Evolutionary conservation across 2,888 invertebrate species (phyloP), one percentile per base, ranked within the genome.

Genomic region (Orthosia cruda): DNA sequence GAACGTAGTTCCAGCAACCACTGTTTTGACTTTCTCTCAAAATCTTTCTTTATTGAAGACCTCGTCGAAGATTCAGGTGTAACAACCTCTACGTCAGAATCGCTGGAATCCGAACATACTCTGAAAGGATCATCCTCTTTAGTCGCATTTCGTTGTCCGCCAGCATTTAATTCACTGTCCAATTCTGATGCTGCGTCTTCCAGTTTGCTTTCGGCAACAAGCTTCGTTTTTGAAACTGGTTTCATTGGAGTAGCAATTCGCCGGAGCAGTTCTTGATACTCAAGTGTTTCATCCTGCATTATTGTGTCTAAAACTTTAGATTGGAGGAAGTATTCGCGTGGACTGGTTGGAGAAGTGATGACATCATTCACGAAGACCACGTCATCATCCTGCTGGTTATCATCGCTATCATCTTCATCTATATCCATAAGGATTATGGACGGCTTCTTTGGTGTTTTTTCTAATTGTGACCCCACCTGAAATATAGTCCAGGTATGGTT

Each of bases 201-300:
- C 75, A 94, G 81, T 86, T 93, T 93, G 0, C 93, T 89, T 67
- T 93, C 88, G 66, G 94, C 93, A 70, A 87, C 20, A 15, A 91
- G 88, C 82, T 91, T 95, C 0, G 89, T 83, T 26, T 88, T 80
- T 26, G 87, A 64, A 13, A 88, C 68, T 15, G 93, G 89, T 85
- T 92, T 94, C 77, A 91, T 89, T 11, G 91, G 91, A 4, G 80
- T 90, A 0, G 93, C 89, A 16, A 96, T 94, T 85, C 93, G 93
- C 67, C 93, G 95, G 45, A 97, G 95, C 57, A 97, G 88, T 89
- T 97, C 96, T 85, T 95, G 95, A 86, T 97, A 97, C 86, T 95
- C 95, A 85, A 93, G 93, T 87, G 97, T 97, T 81, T 97, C 97
- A 83, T 97, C 97, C 86, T 97, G 92, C 89, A 97, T 95, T 78